Evolutionary conservation across 1,140 invertebrate genomes (phyloP), one percentile per base, ranked within the genome.

Genomic region (Palaemon carinicauda): DNA sequence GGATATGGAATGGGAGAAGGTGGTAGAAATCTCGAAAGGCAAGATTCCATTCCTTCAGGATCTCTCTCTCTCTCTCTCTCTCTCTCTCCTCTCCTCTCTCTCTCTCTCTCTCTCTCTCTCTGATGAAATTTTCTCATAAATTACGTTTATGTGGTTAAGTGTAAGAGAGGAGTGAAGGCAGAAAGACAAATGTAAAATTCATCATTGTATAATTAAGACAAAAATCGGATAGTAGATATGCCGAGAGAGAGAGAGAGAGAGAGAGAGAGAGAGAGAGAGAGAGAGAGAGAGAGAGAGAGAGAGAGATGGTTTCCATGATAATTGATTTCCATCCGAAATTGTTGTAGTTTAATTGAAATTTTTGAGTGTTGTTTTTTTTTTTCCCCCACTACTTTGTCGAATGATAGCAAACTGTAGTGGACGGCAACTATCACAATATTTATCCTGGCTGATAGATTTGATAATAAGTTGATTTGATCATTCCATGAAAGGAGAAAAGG

Each of bases 41-140:
- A 12, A 41, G 41, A 41, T 41, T 41, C 41, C 41, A 9, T 56
- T 17, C 56, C 21, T 24, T 19, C 21, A 4, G 27, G 31, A 17
- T 51, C 27, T 52, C 41, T 78, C 33, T 78, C 75, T 78, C 41
- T 78, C 33, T 78, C 75, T 52, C 41, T 52, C 33, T 78, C 41
- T 51, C 41, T 78, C 33, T 78, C 33, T 78, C 41, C 21, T n/a
- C 52, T n/a, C 51, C 74, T 77, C 74, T 51, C 74, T 51, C 74
- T 51, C 41, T 51, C 33, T 33, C 41, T 33, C 51, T 33, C 3
- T 33, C 51, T 33, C 24, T n/a, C 0, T 41, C 7, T 41, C 3
- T 41, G 12, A 15, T 52, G 51, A 12, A 7, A 15, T 12, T 53
- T 0, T 17, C 21, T 17, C 53, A 53, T 53, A 14, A 2, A 24